Base-by-base conservation (phyloP, 53 echinoderm and acorn worm genomes). In the Echinarachnius parma region DNA sequence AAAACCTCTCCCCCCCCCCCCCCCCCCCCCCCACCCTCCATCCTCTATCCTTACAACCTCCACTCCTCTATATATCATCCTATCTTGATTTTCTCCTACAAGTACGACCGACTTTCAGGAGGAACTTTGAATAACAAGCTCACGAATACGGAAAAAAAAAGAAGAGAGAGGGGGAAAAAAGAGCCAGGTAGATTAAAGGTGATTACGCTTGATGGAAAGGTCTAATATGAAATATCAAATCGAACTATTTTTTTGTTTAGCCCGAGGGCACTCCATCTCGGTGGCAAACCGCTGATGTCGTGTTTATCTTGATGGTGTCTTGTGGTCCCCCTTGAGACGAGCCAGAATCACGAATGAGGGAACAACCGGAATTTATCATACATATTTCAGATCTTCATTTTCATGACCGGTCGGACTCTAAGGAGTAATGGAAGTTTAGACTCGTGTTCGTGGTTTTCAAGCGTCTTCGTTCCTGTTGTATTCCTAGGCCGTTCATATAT, bases 251-350 rank as follows among this genome's bases (percentile, higher is more conserved):
- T n/a, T n/a, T n/a, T n/a, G n/a, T n/a, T n/a, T n/a, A n/a, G 74
- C 57, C n/a, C 57, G 28, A 22, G 57, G 57, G 57, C 36, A 45
- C n/a, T n/a, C n/a, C n/a, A n/a, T n/a, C n/a, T 37, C n/a, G 20
- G 33, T 57, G 56, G 56, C 74, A 54, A n/a, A 37, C 44, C 27
- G 57, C 42, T 72, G 34, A 37, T 72, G 57, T 14, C 57, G 34
- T 72, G 74, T 72, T 72, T 72, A 72, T 56, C 74, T 72, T 72
- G 39, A 72, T 39, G 55, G 74, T 33, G 74, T 72, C 36, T 34
- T 42, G 56, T 72, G 74, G 56, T 57, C 28, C 57, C 74, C 44
- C 74, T 56, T 18, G 74, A 20, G 74, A 27, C 57, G 26, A 72
- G 39, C 49, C 35, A 49, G 69, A 69, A 69, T 33, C n/a, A n/a